Evolutionary conservation across 2,888 invertebrate genomes (phyloP).

Genomic region (Watsonalla binaria): DNA sequence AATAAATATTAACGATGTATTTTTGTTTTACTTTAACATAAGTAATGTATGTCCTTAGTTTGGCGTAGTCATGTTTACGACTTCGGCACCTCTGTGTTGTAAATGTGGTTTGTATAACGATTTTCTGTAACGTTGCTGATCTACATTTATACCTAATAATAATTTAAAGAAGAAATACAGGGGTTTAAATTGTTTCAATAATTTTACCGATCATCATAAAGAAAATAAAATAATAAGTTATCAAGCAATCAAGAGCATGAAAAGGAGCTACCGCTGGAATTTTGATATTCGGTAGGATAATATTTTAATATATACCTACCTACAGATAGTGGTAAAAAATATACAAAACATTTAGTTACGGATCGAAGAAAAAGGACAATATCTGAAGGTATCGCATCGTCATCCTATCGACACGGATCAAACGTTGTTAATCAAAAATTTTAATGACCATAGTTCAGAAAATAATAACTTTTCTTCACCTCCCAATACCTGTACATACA

Average conservation of each 20-base stretch:
- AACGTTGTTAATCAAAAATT: conserved; percentile 78
- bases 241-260: conserved; percentile 5
- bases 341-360: conserved; percentile 70
- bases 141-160: no score
- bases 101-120: no score
- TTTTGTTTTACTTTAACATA: no score
- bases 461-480: conserved; percentile 73
- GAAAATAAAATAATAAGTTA: conserved; percentile 26
- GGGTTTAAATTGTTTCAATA: neutral
- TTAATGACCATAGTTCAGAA: conserved; percentile 78
- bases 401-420: conserved; percentile 75
- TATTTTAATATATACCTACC: conserved; percentile 51
- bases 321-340: conserved; percentile 57
- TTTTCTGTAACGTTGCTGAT: no score
- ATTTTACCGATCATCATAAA: conserved; percentile 13
- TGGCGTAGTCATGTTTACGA: no score
- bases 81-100: no score
- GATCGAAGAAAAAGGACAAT: conserved; percentile 65
- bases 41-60: no score
- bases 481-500: conserved; percentile 37
- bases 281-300: conserved; percentile 51
- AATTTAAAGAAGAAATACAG: no score
- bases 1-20: no score
- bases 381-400: conserved; percentile 59
- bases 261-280: conserved; percentile 45